Base-by-base conservation (phyloP, 2,888 invertebrate species). In the Spialia ferax region DNA sequence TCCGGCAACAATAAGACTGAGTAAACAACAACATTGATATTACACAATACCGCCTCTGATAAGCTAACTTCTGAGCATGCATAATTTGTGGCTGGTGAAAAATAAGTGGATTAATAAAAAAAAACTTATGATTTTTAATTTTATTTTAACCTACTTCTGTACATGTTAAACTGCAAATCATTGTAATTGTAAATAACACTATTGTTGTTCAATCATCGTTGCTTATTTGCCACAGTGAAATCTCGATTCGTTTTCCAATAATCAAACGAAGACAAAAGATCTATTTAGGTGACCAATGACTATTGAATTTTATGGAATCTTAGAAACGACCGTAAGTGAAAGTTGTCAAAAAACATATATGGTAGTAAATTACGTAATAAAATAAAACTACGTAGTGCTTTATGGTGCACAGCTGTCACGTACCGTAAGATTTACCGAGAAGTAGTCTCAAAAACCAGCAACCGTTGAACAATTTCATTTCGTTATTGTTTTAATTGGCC, bases 321-420 rank as follows among this genome's bases (percentile, higher is more conserved):
- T 18, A 45, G 45, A 48, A 20, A 11, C 48, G 20, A 20, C 11
- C 20, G 18, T 10, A 20, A 20, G 10, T 48, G 20, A 20, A 48
- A 48, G 48, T 20, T 20, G 20, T 11, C 15, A 48, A 11, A 48
- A 48, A 48, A 48, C 48, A 48, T 48, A 7, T 20, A 18, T 48
- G 2, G 18, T 4, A 38, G n/a, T 3, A 65, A 52, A 59, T 59
- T 52, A 50, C 29, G 63, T 62, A 66, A 59, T 5, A 45, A 48
- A 20, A 20, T 26, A 42, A 77, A 22, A 13, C 38, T 8, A 45
- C 1, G 71, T 72, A 71, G 74, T n/a, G 35, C 50, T 26, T 15
- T 26, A 45, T 35, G 52, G 73, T 71, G 76, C 78, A 79, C 74
- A 73, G 77, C 78, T 78, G 78, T 78, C 77, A 79, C 77, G 79